These are phyloP conservation scores for Drosophila melanogaster DNA, from an alignment of 1,140 invertebrate species.

Conservation along the genomic window DNA sequence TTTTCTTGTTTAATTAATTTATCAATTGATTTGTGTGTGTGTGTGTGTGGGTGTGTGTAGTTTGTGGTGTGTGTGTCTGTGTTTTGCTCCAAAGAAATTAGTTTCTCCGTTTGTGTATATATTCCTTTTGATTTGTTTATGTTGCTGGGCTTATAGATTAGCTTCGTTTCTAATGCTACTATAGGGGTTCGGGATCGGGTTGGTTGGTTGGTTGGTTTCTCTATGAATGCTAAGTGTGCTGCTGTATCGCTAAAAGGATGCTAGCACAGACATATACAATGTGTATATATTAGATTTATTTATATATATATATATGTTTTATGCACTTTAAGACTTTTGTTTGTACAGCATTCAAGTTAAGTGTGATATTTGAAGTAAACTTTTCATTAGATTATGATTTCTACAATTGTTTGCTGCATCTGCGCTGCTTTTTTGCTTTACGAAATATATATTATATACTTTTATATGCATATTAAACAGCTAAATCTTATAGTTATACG, in stretches of 20 bases:
- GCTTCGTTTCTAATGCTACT: constrained; percentile 66
- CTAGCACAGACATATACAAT: constrained; percentile 67
- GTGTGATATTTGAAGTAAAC: constrained; percentile 75
- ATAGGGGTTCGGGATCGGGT: constrained; percentile 22
- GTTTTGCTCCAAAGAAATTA: constrained; percentile 63
- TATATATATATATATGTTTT: constrained; percentile 33
- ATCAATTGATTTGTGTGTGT: constrained; percentile 59
- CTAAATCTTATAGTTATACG: constrained; percentile 62
- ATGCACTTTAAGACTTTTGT: constrained; percentile 76
- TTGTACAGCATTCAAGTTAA: constrained; percentile 63
- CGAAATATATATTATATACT: constrained; percentile 60
- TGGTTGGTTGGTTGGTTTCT: constrained; percentile 26
- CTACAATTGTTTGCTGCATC: constrained; percentile 58
- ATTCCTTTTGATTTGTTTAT: constrained; percentile 56
- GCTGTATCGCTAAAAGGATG: constrained; percentile 59
- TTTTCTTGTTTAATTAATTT: constrained; percentile 54
- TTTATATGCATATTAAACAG: constrained; percentile 71
- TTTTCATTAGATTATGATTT: constrained; percentile 63
- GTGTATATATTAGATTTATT: constrained; percentile 51
- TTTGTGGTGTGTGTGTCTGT: constrained; percentile 16
- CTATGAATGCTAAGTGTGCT: constrained; percentile 65
- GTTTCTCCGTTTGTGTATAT: constrained; percentile 30
- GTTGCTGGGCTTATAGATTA: constrained; percentile 64
- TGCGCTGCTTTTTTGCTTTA: constrained; percentile 54
- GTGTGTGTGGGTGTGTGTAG: constrained; percentile 12